phyloP scores from a whole-genome alignment of 2,797 vertebrate genomes.

The Trachops cirrhosus region DNA sequence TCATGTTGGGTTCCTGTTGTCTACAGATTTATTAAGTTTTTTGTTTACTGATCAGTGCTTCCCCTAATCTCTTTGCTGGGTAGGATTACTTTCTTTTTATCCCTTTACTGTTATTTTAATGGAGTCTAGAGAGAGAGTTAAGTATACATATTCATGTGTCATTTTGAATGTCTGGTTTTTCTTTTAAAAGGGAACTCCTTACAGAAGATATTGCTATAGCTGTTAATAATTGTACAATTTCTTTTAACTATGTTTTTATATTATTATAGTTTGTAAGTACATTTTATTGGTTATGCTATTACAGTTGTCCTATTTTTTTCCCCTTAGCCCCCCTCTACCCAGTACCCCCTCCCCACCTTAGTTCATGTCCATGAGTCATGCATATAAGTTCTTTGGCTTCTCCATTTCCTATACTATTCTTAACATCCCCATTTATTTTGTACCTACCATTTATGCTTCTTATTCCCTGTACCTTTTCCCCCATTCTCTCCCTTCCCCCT shows the following conservation, averaged over 20 bases:
- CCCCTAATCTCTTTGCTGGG: background rate
- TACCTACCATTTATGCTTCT: too few species aligned
- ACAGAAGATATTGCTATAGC: background rate
- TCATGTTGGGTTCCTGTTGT: background rate
- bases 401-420: too few species aligned
- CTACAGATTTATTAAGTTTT: background rate
- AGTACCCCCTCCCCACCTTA: too few species aligned
- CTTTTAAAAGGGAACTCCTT: background rate
- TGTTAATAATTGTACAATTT: background rate
- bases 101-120: background rate
- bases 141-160: background rate
- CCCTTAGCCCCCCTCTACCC: too few species aligned
- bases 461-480: too few species aligned
- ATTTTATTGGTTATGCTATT: too few species aligned
- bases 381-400: too few species aligned
- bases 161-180: background rate
- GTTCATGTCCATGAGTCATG: too few species aligned
- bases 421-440: too few species aligned
- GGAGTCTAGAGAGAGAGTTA: background rate
- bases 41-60: background rate
- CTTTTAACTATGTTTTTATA: constrained; percentile 37
- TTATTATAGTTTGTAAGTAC: background rate
- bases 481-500: too few species aligned
- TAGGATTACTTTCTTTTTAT: background rate
- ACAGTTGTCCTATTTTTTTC: too few species aligned